Conservation (phyloP, 2,888 invertebrate genomes). For the Archaeoteleia sp. region DNA sequence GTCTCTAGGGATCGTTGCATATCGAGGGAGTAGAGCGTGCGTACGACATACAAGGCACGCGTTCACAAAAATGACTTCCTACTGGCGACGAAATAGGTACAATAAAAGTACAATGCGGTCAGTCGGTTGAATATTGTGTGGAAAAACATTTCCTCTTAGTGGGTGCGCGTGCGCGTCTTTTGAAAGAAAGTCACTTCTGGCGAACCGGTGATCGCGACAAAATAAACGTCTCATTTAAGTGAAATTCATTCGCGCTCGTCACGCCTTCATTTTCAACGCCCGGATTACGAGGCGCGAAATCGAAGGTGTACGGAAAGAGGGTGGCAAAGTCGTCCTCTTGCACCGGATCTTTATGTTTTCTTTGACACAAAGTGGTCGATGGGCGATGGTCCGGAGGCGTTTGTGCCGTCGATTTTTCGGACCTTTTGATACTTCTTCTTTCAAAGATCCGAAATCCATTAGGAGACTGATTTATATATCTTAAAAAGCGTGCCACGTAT, state of each 20-base stretch:
- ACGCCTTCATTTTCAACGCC: conserved; percentile 47
- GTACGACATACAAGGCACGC: conserved; percentile 31
- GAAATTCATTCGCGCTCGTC: conserved; percentile 56
- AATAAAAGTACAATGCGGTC: conserved; percentile 51
- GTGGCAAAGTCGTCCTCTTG: conserved; percentile 26
- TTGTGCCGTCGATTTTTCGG: conserved; percentile 50
- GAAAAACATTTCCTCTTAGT: conserved; percentile 51
- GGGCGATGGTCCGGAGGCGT: too few species aligned
- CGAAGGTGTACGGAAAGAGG: conserved; percentile 47
- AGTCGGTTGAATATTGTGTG: conserved; percentile 40
- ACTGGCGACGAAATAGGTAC: conserved; percentile 38
- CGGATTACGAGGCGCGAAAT: conserved; percentile 53
- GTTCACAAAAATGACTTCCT: conserved; percentile 47
- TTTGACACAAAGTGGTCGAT: conserved; percentile 37
- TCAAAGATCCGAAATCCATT: conserved; percentile 45
- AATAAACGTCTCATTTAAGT: conserved; percentile 68
- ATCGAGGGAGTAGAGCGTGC: conserved; percentile 35
- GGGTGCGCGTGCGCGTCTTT: conserved; percentile 44
- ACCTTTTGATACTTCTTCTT: conserved; percentile 31
- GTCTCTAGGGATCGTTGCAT: conserved; percentile 27
- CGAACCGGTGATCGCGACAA: conserved; percentile 38
- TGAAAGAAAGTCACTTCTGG: conserved; percentile 48
- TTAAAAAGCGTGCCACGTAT: conserved; percentile 16
- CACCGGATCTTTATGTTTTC: conserved; percentile 23
- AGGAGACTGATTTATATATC: conserved; percentile 37